Percentiles rank a stretch among this genome's conserved stretches.
Conservation (phyloP, 2,797 vertebrate species). For the Phoeniculus purpureus region DNA sequence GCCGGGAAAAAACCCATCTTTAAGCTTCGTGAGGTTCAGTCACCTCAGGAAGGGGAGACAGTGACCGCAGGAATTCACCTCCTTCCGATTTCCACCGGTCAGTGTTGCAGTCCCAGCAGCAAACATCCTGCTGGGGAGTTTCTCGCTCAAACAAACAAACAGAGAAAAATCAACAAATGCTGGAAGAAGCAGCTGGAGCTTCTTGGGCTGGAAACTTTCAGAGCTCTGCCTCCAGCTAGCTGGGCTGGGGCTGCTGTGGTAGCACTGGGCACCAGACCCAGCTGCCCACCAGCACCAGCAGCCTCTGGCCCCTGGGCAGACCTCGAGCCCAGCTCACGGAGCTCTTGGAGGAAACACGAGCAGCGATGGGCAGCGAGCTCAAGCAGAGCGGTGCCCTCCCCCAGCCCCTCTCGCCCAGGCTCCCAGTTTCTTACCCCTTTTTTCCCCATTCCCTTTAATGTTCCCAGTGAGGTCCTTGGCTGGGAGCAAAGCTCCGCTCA, state of each 20-base stretch:
- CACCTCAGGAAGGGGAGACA: neutral
- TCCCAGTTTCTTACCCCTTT: conserved; percentile 16
- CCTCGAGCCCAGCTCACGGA: fast-evolving
- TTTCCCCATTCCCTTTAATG: conserved; percentile 7
- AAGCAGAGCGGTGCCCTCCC: neutral
- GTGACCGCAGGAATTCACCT: neutral
- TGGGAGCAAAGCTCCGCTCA: neutral
- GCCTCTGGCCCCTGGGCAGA: neutral
- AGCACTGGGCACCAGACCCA: neutral
- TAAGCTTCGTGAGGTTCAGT: no score
- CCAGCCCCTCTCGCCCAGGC: neutral
- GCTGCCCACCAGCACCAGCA: fast-evolving
- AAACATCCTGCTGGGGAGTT: neutral
- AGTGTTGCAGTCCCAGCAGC: neutral
- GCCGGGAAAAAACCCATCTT: neutral
- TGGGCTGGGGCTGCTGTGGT: no score
- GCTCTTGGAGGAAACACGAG: neutral
- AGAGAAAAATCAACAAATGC: neutral
- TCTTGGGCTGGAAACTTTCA: neutral
- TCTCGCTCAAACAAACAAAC: neutral
- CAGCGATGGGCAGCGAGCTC: neutral
- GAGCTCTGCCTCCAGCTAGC: neutral
- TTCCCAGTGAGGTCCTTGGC: conserved; percentile 40
- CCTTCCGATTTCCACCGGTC: neutral
- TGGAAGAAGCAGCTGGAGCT: neutral